A percentile compares a stretch with the other conserved stretches of the same genome.
phyloP scores from a whole-genome alignment of 2,888 invertebrate species.

The Tachystola acroxantha region DNA sequence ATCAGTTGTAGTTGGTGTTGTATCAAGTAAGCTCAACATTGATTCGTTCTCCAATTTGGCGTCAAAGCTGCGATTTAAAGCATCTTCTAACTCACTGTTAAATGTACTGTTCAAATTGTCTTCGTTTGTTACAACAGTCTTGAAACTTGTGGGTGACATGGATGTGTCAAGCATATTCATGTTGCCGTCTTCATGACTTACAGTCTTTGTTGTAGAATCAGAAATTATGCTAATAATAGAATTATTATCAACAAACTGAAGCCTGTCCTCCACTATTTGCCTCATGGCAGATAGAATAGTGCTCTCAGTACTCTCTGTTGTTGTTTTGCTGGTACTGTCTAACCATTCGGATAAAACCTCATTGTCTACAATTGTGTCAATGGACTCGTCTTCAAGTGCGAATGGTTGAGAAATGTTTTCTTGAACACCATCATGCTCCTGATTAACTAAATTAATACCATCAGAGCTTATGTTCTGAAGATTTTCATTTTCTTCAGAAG shows the following conservation, averaged over 20 bases:
- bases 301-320: slow-evolving; percentile 17
- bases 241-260: slow-evolving; percentile 29
- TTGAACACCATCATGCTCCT: not conserved
- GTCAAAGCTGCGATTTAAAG: slow-evolving; percentile 33
- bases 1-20: slow-evolving; percentile 26
- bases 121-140: slow-evolving; percentile 27
- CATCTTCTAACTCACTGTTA: slow-evolving; percentile 26
- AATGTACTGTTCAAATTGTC: slow-evolving; percentile 21
- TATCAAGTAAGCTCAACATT: slow-evolving; percentile 23
- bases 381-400: slow-evolving; percentile 4
- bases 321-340: slow-evolving; percentile 15
- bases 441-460: slow-evolving; percentile 22
- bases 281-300: slow-evolving; percentile 27
- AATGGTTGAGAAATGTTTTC: slow-evolving; percentile 5
- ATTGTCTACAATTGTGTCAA: slow-evolving; percentile 18
- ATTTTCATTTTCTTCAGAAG: slow-evolving; percentile 13
- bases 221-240: too few species aligned
- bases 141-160: slow-evolving; percentile 29
- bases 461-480: slow-evolving; percentile 7
- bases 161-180: slow-evolving; percentile 17
- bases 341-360: slow-evolving; percentile 23
- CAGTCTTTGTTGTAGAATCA: slow-evolving; percentile 28
- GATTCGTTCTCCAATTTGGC: slow-evolving; percentile 27
- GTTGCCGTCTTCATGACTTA: slow-evolving; percentile 22
- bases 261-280: slow-evolving; percentile 41